Conservation (phyloP, 2,888 invertebrate genomes). For the Dryococelus australis region DNA sequence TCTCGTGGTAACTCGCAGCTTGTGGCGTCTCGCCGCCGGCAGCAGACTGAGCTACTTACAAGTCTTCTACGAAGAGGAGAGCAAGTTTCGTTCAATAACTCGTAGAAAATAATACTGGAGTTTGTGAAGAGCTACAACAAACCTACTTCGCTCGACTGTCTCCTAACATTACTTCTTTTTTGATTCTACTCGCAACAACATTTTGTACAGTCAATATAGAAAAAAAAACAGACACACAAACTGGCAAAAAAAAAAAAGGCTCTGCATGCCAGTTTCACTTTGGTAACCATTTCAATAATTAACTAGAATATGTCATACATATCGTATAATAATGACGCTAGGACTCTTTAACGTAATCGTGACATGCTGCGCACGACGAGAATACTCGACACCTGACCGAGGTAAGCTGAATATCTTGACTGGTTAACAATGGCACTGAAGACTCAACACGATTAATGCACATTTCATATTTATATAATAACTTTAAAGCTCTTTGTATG, state of each 20-base stretch:
- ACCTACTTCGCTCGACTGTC: neutral
- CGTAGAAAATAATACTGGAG: conserved; percentile 16
- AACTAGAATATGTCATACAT: conserved; percentile 38
- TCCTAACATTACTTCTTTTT: conserved; percentile 4
- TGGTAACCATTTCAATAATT: conserved; percentile 41
- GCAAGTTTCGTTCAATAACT: neutral
- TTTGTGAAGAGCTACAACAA: neutral
- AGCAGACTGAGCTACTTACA: neutral
- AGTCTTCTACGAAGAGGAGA: neutral
- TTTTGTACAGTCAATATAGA: conserved; percentile 12
- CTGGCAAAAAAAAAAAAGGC: neutral
- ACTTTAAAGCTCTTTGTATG: neutral
- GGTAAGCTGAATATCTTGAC: neutral
- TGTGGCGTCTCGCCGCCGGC: too few relatives aligned
- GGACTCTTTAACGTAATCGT: neutral
- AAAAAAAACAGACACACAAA: neutral
- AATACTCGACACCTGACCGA: neutral
- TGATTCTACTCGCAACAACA: conserved; percentile 16
- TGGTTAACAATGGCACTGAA: conserved; percentile 16
- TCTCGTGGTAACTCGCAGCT: too few relatives aligned
- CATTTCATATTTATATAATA: conserved; percentile 16
- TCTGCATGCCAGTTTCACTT: conserved; percentile 31
- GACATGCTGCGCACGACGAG: neutral
- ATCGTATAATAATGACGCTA: conserved; percentile 8
- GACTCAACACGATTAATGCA: conserved; percentile 16